phyloP scores from a whole-genome alignment of 2,113 vertebrate genomes.

The Gopherus evgoodei region DNA sequence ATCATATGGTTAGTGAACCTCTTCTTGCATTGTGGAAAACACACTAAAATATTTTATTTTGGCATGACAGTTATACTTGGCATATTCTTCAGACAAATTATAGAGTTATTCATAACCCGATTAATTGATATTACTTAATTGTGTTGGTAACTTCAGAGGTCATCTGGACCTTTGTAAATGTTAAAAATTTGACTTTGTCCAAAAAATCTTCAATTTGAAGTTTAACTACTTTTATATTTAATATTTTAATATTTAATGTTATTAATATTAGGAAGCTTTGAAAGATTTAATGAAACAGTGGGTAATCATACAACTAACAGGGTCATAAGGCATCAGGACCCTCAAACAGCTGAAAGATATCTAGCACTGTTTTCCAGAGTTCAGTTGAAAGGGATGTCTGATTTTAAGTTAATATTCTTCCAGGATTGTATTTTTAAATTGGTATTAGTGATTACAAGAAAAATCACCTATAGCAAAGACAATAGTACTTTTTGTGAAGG shows the following conservation, averaged over 20 bases:
- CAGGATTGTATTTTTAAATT: neutral
- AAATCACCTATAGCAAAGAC: neutral
- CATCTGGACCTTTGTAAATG: neutral
- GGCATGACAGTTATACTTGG: neutral
- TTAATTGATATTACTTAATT: neutral
- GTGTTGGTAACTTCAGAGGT: neutral
- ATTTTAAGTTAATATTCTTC: neutral
- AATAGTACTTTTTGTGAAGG: neutral
- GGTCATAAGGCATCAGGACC: neutral
- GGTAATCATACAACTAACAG: neutral
- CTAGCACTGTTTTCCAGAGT: neutral
- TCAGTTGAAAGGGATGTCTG: slow-evolving; percentile 1
- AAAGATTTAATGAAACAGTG: neutral
- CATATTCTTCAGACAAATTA: slow-evolving; percentile 16
- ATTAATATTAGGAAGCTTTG: neutral
- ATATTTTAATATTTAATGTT: neutral
- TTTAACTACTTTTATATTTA: neutral
- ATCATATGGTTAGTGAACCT: neutral
- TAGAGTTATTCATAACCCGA: neutral
- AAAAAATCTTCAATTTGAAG: neutral
- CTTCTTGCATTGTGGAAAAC: neutral
- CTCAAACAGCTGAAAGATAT: neutral
- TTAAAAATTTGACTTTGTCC: slow-evolving; percentile 3
- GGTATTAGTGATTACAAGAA: neutral
- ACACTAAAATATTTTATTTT: neutral